phyloP scores from a whole-genome alignment of 2,888 invertebrate genomes.

The Drymonia ruficornis region DNA sequence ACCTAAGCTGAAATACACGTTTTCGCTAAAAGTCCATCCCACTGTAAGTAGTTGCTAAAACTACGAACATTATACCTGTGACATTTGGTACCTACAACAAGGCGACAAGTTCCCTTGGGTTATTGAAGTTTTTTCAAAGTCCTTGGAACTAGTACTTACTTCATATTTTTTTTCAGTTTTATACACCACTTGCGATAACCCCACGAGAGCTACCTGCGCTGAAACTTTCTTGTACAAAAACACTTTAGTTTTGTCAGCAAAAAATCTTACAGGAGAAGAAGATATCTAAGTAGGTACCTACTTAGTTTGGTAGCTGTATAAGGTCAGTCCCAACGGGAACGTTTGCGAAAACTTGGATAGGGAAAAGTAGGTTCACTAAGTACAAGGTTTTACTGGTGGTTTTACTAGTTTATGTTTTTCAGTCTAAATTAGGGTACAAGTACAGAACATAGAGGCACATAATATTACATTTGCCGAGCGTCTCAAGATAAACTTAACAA shows the following conservation, averaged over 20 bases:
- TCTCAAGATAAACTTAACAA: no score
- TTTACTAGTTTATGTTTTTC: background rate
- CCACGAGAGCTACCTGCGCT: background rate
- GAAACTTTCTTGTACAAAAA: background rate
- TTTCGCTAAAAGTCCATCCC: no score
- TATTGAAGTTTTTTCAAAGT: background rate
- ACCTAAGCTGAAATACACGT: no score
- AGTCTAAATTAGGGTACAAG: no score
- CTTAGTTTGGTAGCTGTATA: background rate
- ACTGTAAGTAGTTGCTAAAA: no score
- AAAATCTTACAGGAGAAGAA: background rate
- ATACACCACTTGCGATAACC: background rate
- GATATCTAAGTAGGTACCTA: no score
- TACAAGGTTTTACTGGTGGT: background rate
- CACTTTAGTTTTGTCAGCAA: background rate
- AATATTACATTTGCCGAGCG: no score
- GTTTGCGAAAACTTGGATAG: background rate
- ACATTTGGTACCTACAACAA: background rate
- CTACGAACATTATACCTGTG: background rate
- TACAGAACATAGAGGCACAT: no score
- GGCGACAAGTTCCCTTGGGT: background rate
- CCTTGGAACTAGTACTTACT: background rate
- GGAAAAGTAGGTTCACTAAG: background rate
- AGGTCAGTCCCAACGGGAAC: background rate
- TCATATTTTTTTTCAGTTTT: background rate